Evolutionary conservation across 1,140 invertebrate genomes (phyloP), one percentile per base, ranked within the genome.

Genomic region (Cotesia chilonis): DNA sequence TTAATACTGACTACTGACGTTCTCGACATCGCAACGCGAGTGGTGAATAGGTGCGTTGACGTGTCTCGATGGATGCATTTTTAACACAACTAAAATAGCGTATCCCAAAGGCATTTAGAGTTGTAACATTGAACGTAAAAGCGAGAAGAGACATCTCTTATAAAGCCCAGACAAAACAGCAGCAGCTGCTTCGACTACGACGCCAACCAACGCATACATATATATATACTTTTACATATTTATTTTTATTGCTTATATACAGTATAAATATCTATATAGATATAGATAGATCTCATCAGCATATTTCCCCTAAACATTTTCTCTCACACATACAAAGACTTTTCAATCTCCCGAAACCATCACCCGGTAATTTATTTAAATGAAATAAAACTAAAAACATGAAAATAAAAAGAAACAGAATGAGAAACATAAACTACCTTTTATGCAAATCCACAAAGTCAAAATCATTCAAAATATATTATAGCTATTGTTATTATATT

Each of bases 31-130:
- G 76, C 73, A 63, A 67, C 60, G 60, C 73, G 69, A 69, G 74
- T 68, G 73, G 75, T 71, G 78, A 80, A 82, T 78, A 76, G 74
- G 64, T 75, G 72, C 77, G 79, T 79, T 81, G 77, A 80, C 76
- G 76, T 72, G 72, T 12, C 76, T 74, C 79, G 78, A 83, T 83
- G 81, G 79, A 81, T 83, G 81, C 80, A 82, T 82, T 84, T 84
- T 84, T 84, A 82, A 83, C 81, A 77, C 76, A 79, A 83, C 81
- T 66, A 77, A 84, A 84, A 84, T 83, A 84, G 80, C 80, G 76
- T 64, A 47, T 47, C 72, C 52, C 65, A 55, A 37, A 55, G 67
- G 68, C 63, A 70, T 75, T 75, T 74, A 70, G 74, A 67, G 71
- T 65, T 51, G 41, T 47, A 59, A 28, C 38, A 74, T 57, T 70